These are phyloP conservation scores for Caenorhabditis sp. DNA, from an alignment of 2,888 invertebrate species.

Conservation along the genomic window DNA sequence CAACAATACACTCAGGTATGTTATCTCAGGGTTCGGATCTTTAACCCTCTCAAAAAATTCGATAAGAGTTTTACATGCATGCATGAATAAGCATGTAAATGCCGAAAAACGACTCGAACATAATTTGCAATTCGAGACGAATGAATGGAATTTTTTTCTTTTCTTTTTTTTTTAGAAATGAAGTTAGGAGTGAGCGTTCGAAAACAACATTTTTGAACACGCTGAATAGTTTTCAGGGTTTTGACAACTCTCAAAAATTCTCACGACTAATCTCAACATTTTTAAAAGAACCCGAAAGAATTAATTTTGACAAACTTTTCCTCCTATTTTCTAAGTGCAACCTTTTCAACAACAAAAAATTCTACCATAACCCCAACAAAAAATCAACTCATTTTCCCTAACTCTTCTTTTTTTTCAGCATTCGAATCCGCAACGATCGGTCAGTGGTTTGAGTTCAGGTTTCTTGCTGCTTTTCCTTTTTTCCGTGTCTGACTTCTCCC, in stretches of 20 bases:
- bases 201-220: no score
- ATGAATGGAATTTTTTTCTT: no score
- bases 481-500: neutral
- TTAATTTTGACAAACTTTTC: no score
- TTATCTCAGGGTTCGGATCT: neutral
- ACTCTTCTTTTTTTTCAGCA: conserved; percentile 59
- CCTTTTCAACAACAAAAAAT: no score
- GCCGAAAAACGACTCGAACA: neutral
- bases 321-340: no score
- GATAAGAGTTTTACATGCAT: neutral
- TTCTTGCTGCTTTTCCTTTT: conserved; percentile 20
- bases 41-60: neutral
- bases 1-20: conserved; percentile 91
- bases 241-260: no score
- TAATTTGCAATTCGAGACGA: neutral
- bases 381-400: neutral
- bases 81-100: neutral
- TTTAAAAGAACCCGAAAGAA: no score
- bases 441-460: conserved; percentile 58
- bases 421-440: conserved; percentile 69
- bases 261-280: no score
- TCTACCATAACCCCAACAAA: no score
- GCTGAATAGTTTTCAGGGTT: no score
- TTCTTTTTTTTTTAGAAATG: neutral
- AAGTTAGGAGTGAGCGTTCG: no score